Evolutionary conservation across 2,113 vertebrate species (phyloP).

Genomic region (Aythya baeri): DNA sequence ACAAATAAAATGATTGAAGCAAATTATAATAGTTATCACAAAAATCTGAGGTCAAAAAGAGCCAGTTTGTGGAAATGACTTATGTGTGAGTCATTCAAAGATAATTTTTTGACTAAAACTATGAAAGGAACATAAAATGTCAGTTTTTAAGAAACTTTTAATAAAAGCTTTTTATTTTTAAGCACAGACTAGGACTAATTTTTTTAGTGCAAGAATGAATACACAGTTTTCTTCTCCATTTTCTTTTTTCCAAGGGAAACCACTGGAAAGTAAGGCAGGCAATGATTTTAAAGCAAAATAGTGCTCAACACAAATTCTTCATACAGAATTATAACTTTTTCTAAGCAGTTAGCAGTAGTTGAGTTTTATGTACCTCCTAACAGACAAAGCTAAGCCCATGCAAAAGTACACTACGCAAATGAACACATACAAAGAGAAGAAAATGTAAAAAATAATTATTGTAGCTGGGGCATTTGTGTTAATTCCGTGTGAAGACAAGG

Average conservation of each 20-base stretch:
- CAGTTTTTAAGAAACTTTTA: neutral
- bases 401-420: neutral
- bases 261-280: neutral
- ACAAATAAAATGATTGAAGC: neutral
- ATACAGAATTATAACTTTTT: neutral
- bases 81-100: neutral
- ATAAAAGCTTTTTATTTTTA: neutral
- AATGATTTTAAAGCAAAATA: neutral
- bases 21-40: neutral
- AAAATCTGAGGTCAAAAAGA: neutral
- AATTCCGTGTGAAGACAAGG: neutral
- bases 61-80: neutral
- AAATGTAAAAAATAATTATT: neutral
- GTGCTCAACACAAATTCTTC: neutral
- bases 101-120: constrained; percentile 13
- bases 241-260: neutral
- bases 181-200: neutral
- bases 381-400: neutral
- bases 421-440: neutral
- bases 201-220: neutral
- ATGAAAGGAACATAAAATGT: neutral
- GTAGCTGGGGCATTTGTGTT: neutral
- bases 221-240: neutral
- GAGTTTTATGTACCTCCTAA: neutral
- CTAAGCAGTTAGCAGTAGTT: neutral